These are phyloP conservation scores for Plebejus melissa DNA, from an alignment of 2,888 invertebrate genomes.

Conservation along the genomic window DNA sequence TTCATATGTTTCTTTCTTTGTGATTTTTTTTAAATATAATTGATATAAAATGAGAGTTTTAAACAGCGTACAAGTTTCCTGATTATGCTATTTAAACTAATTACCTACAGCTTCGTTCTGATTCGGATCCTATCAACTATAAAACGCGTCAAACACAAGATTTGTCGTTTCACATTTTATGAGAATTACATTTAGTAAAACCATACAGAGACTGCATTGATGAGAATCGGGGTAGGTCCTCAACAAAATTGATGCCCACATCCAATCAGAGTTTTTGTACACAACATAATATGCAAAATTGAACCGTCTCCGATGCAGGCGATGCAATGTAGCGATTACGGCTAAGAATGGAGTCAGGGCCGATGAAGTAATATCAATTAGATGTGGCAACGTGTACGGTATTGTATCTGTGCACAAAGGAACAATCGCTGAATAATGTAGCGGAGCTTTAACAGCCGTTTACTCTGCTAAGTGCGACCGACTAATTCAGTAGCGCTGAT, in stretches of 20 bases:
- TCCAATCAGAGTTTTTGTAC: neutral
- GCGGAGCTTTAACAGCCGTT: conserved; percentile 1
- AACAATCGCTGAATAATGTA: conserved; percentile 24
- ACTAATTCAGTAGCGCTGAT: conserved; percentile 6
- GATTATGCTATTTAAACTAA: too few species aligned
- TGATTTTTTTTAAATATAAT: neutral
- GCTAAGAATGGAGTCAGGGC: conserved; percentile 26
- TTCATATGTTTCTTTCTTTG: neutral
- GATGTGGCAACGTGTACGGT: conserved; percentile 25
- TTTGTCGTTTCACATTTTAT: too few species aligned
- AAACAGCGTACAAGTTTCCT: too few species aligned
- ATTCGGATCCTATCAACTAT: too few species aligned
- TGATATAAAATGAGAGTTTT: too few species aligned
- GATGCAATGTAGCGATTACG: conserved; percentile 26
- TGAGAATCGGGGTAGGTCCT: neutral
- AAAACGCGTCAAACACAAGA: too few species aligned
- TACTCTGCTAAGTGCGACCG: conserved; percentile 3
- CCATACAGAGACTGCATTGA: neutral
- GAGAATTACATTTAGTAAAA: too few species aligned
- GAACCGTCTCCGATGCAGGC: conserved; percentile 11
- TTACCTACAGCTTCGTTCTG: too few species aligned
- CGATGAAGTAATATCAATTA: conserved; percentile 27
- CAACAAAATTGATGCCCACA: neutral
- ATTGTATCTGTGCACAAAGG: conserved; percentile 24
- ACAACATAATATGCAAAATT: conserved; percentile 14